Base-by-base conservation (phyloP, 2,888 invertebrate species). In the Drosophila subquinaria region DNA sequence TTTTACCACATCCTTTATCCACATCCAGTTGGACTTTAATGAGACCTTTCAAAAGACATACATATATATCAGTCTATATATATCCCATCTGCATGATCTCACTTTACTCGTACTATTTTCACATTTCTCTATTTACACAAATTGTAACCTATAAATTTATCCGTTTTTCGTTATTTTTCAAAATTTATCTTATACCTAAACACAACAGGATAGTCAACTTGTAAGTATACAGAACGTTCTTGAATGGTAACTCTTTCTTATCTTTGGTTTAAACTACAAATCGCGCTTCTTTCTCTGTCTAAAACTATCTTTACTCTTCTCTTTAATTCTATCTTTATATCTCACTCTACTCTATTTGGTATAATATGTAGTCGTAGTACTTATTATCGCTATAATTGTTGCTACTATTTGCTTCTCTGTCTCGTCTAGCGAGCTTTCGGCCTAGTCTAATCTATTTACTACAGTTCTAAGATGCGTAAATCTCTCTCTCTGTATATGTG, bases 141-240 rank as follows among this genome's bases (percentile, higher is more conserved):
- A 74, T 84, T 87, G 71, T 87, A 88, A 89, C 72, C 81, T 71
- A 74, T 82, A 63, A 87, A 76, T 79, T 86, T 47, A 38, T 59
- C 52, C 45, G 35, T 56, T 56, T 86, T 69, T 89, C 78, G 77
- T 77, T 86, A 64, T 89, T 72, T 84, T 76, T 70, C 73, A 81
- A 88, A 85, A 79, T 81, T 82, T 69, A 64, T 66, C 65, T 75
- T 69, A 79, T 76, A 76, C 76, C 76, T 69, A 79, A 76, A 78
- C 69, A 78, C 71, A 73, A 79, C 88, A 91, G 90, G 91, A 90
- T 77, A 87, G 89, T 75, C 81, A 86, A 85, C 83, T 91, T 88
- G 90, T 91, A 91, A 91, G 90, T 91, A 91, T 91, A 84, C 73
- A 75, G 87, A 87, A 85, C 67, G 73, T 77, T 71, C 62, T 64